These are phyloP conservation scores for Leptinotarsa texana DNA, from an alignment of 1,140 invertebrate species.

Conservation along the genomic window DNA sequence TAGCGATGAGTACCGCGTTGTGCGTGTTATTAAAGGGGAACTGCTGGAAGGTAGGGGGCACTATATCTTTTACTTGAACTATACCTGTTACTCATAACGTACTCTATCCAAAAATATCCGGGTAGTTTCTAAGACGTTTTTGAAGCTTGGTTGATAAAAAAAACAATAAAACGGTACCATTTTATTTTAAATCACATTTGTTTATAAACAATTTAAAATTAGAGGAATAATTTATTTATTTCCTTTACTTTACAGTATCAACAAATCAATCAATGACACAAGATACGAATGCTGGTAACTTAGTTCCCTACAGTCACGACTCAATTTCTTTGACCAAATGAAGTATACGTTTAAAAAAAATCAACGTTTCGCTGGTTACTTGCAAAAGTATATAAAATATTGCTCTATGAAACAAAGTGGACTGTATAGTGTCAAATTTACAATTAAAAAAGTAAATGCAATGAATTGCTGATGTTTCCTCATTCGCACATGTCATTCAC, in stretches of 20 bases:
- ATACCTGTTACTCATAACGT: too few relatives aligned
- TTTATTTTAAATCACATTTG: slow-evolving; percentile 29
- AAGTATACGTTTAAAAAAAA: slow-evolving; percentile 10
- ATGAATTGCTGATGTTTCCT: slow-evolving; percentile 19
- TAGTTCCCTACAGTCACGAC: neutral
- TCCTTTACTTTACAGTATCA: slow-evolving; percentile 21
- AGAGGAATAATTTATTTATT: slow-evolving; percentile 24
- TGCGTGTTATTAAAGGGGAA: too few relatives aligned
- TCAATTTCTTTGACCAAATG: neutral
- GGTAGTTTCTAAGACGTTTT: too few relatives aligned
- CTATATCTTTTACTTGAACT: too few relatives aligned
- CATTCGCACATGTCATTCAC: slow-evolving; percentile 68
- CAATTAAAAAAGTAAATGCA: slow-evolving; percentile 29
- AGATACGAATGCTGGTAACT: slow-evolving; percentile 25
- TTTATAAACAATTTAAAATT: slow-evolving; percentile 33
- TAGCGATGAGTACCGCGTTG: too few relatives aligned
- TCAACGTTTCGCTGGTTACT: neutral
- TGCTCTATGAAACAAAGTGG: slow-evolving; percentile 23
- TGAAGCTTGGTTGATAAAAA: neutral
- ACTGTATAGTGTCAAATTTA: slow-evolving; percentile 17
- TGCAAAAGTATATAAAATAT: slow-evolving; percentile 29
- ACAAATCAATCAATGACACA: slow-evolving; percentile 24
- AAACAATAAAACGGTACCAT: slow-evolving; percentile 24
- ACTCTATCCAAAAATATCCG: too few relatives aligned
- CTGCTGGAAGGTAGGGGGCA: too few relatives aligned